Evolutionary conservation across 1,140 invertebrate genomes (phyloP), one percentile per base, ranked within the genome.

Genomic region (Saccostrea cuccullata): DNA sequence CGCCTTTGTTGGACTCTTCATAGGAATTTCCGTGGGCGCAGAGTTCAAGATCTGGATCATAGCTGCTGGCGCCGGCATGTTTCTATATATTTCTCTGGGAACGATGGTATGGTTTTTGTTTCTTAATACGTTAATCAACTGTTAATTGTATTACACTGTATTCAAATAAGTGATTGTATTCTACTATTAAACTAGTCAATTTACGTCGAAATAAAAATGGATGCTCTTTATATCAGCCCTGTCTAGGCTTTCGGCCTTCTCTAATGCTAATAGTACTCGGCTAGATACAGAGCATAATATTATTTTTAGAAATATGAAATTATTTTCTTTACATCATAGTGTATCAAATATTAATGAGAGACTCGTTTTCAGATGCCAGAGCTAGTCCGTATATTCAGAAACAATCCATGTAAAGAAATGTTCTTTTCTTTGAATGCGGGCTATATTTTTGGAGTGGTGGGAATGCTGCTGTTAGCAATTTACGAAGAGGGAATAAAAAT

Each of bases 1-100:
- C 2, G 97, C 96, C 86, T 97, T 96, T 90, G 73, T 96, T n/a
- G 96, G 96, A 0, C 92, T 97, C 82, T 93, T 96, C 23, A 92
- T 97, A 30, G 96, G 97, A 0, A 91, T 96, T 30, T 58, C 91
- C 3, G 84, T 92, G 11, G 92, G 93, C 12, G 87, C 89, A 40
- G 77, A 90, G 4, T 93, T 92, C 20, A 94, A 94, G 30, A 23
- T 86, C 13, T 96, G 96, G 92, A 96, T 96, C 67, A 96, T 96
- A 91, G 95, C 95, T 9, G 90, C 96, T 23, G 96, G 96, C 26
- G 96, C 94, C 12, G 96, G 96, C 58, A 96, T 96, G 96, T 96
- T 96, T 92, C 92, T 96, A 12, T 96, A 96, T 91, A 96, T 96
- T 85, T 93, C 96, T 17, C 92, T 96, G 30, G 95, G 96, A 6